Base-by-base conservation (phyloP, 2,113 vertebrate species). In the Polyodon spathula region DNA sequence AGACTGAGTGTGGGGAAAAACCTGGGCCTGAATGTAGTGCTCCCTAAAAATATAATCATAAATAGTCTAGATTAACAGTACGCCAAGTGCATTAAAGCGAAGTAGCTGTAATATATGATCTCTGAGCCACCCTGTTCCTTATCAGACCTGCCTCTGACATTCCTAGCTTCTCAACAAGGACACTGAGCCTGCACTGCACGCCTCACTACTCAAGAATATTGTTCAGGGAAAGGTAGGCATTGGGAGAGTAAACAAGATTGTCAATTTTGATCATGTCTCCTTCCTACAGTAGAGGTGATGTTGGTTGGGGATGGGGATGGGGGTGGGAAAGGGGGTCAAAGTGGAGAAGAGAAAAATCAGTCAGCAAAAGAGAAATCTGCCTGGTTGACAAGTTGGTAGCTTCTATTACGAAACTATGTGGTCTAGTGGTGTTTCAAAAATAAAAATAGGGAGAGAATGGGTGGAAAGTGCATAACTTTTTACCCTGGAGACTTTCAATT, bases 51-150 rank as follows among this genome's bases (percentile, higher is more conserved):
- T 27, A 27, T 27, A 27, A 27, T 1, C 27, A 27, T 27, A 27
- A 27, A 27, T 27, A 27, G 27, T 27, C 27, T 27, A 1, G 27
- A 27, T 27, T 27, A 27, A 27, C 27, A 27, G 27, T 27, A 27
- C 27, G 27, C 27, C 27, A 27, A 27, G 27, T 27, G 27, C 27
- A 27, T 27, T 27, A 27, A 27, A 27, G 27, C 68, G 70, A 77
- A 75, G 80, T 68, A 73, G 75, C 75, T 76, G 78, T 76, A 56
- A 64, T 84, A 76, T 80, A 76, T 78, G 69, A 68, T 61, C 65
- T 44, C 66, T 70, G 71, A 81, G 80, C 77, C 63, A 59, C 71
- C 61, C 72, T 78, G 79, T 75, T 79, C 73, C 67, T 69, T 69
- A 68, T 56, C 74, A 66, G 70, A 44, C 57, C 71, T 76, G 73